Evolutionary conservation across 2,888 invertebrate species (phyloP).

Genomic region (Cheilosia pagana): DNA sequence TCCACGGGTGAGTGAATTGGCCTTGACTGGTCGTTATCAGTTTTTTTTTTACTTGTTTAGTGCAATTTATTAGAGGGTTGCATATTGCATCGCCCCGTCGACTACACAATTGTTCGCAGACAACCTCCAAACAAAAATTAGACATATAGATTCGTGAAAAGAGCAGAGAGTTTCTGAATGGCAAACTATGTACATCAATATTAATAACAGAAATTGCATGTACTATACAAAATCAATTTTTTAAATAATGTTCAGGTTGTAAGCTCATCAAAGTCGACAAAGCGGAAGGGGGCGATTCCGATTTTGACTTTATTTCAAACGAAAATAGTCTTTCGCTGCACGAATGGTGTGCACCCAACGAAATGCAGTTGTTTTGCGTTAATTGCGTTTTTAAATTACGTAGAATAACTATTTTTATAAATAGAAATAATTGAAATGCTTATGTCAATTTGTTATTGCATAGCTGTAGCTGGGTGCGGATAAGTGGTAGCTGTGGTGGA

Average conservation of each 20-base stretch:
- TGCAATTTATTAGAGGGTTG: conserved; percentile 60
- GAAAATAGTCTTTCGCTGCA: conserved; percentile 45
- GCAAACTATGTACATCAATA: background rate
- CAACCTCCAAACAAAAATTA: conserved; percentile 53
- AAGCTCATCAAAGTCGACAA: background rate
- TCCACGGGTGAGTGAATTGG: conserved; percentile 74
- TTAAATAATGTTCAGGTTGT: conserved; percentile 7
- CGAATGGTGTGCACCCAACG: conserved; percentile 41
- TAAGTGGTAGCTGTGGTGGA: background rate
- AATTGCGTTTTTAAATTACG: conserved; percentile 62
- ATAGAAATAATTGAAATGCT: conserved; percentile 34
- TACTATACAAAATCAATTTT: conserved; percentile 23
- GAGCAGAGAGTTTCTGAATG: background rate
- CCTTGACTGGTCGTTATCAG: conserved; percentile 78
- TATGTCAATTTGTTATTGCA: conserved; percentile 5
- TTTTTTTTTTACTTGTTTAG: conserved; percentile 45
- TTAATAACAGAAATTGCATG: conserved; percentile 34
- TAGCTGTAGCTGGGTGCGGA: background rate
- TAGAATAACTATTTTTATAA: conserved; percentile 9
- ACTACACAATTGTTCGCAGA: conserved; percentile 38
- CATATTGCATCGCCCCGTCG: conserved; percentile 28
- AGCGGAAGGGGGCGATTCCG: conserved; percentile 5
- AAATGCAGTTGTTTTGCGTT: conserved; percentile 53
- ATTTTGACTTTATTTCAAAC: conserved; percentile 20
- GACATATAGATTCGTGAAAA: conserved; percentile 2